Base-by-base conservation (phyloP, 2,888 invertebrate species). In the Cantharis lateralis region DNA sequence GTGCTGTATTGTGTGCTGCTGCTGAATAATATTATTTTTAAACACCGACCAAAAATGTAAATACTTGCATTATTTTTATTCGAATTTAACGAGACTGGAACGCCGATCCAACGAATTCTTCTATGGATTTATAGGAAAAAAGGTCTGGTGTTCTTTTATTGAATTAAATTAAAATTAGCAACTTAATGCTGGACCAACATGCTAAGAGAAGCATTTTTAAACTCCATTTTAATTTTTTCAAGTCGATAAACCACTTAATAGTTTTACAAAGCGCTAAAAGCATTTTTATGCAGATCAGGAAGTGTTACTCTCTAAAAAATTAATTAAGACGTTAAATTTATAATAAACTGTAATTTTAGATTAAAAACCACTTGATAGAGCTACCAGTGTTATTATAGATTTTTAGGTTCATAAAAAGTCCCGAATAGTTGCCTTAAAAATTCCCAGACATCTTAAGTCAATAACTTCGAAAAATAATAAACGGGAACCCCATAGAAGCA, bases 1-100 rank as follows among this genome's bases (percentile, higher is more conserved):
- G 75, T 71, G 75, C 64, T 71, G 74, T 63, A 70, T 74, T 68
- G 73, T 69, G 16, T 73, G 73, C 73, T 73, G 62, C 73, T 63
- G 62, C 73, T 63, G 73, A 68, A 69, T 69, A 61, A 62, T 68
- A 28, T 64, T 72, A 68, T 73, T 69, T 69, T 73, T 32, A 48
- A 48, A 48, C 48, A 48, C n/a, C 48, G 48, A 48, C 48, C 48
- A 48, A 48, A 48, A 48, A 48, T 48, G 48, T 48, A 48, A 48
- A 48, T 48, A 48, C n/a, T 48, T 48, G 48, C 48, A 48, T 48
- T 48, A 48, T 48, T 48, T 48, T 48, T 48, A 48, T 48, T 48
- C 48, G 48, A 48, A 48, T 48, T 48, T 48, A 48, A 48, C 48
- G 48, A 48, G 48, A 48, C 48, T 48, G 48, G 48, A 48, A 48